phyloP scores from a whole-genome alignment of 2,113 vertebrate genomes.

The Glaucomys volans region DNA sequence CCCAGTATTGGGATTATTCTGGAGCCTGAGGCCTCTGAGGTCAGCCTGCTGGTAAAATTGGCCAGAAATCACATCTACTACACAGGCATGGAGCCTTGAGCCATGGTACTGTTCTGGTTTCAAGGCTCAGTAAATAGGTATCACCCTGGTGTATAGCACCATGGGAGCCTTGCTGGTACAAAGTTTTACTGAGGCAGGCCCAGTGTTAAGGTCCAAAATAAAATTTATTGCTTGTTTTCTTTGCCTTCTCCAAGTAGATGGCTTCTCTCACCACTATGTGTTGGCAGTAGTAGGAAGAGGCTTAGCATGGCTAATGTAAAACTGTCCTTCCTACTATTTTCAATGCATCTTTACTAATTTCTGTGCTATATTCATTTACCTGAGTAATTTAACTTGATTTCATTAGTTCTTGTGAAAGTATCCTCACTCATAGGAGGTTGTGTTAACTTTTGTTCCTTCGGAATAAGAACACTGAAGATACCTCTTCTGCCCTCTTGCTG shows the following conservation, averaged over 20 bases:
- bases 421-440: background rate
- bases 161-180: fast-evolving
- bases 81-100: background rate
- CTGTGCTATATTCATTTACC: no score
- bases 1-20: background rate
- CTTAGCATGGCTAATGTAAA: no score
- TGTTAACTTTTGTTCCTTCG: background rate
- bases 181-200: no score
- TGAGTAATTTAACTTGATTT: background rate
- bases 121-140: background rate
- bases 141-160: fast-evolving
- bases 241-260: background rate
- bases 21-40: background rate
- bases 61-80: no score
- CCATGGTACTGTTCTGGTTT: background rate
- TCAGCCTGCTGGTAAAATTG: no score
- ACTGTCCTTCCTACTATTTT: background rate
- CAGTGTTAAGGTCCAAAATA: background rate
- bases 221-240: background rate
- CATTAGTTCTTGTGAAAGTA: background rate
- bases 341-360: background rate
- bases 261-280: background rate
- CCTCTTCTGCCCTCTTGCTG: background rate
- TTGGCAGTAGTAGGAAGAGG: background rate
- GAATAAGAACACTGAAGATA: background rate